Evolutionary conservation across 1,140 invertebrate species (phyloP), one percentile per base, ranked within the genome.

Genomic region (Megathymus violae): DNA sequence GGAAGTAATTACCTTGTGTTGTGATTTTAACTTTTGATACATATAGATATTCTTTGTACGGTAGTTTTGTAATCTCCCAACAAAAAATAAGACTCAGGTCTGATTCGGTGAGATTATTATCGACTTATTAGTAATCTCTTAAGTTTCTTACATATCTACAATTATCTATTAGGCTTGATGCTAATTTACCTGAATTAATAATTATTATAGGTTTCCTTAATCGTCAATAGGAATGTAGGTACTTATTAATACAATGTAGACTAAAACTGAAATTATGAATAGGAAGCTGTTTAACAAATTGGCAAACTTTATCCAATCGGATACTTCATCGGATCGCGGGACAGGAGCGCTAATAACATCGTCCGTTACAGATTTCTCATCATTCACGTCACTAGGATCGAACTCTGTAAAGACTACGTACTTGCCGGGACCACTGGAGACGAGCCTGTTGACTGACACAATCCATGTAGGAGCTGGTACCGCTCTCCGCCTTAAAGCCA

Each of bases 341-440:
- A 69, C 71, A 46, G 51, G 62, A 2, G 52, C 17, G 16, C 51
- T 67, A 4, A 40, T 54, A 1, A 58, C 68, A 15, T 78, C 78
- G 40, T 87, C 86, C 1, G 76, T 51, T 4, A 82, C 56, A 0
- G 36, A 50, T 65, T 81, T 86, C 3, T 74, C 65, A 13, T 87
- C 80, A 4, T 62, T 19, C 4, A 48, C 17, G 14, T 84, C 71
- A 31, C 67, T 80, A 0, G 86, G 79, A 56, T 90, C 88, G 31
- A 90, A 87, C 54, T 90, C 88, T 4, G 83, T 87, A 61, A 90
- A 88, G 2, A 90, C 63, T 0, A 87, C 82, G 43, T 90, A 90
- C 56, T 80, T 84, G n/a, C 74, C 88, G 0, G 86, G 82, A 1
- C 85, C 82, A 27, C 69, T 75, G 13, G 38, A 75, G 0, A 83